Percentiles rank a stretch among this genome's conserved stretches.
These are phyloP conservation scores for Phoxinus dragarum DNA, from an alignment of 2,797 vertebrate species.

Conservation along the genomic window DNA sequence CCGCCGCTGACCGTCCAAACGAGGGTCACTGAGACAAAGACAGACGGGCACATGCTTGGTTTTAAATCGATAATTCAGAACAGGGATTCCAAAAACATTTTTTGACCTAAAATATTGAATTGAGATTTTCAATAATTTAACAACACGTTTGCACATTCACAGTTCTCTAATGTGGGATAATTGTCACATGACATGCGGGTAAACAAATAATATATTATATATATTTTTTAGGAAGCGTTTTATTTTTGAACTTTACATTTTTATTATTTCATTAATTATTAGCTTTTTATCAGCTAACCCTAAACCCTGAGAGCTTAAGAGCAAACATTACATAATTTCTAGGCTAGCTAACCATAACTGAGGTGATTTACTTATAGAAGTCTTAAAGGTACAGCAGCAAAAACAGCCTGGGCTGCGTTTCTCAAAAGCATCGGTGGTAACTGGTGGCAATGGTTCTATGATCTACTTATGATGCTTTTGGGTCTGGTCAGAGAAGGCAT, in stretches of 20 bases:
- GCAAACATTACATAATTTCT: not conserved
- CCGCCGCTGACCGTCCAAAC: conserved; percentile 81
- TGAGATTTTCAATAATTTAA: not conserved
- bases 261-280: not conserved
- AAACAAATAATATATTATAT: not conserved
- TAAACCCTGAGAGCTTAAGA: not conserved
- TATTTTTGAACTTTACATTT: not conserved
- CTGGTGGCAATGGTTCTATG: not conserved
- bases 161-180: not conserved
- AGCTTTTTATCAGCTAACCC: not conserved
- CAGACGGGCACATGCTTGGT: conserved; percentile 16
- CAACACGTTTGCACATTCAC: not conserved
- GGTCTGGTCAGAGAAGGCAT: not conserved
- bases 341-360: not conserved
- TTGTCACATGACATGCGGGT: not conserved
- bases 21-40: conserved; percentile 79
- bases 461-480: not conserved
- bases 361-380: not conserved
- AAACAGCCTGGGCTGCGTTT: not conserved
- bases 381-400: not conserved
- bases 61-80: not conserved
- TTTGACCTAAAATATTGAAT: not conserved
- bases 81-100: too few species aligned
- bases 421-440: not conserved
- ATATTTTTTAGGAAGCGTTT: not conserved